These are phyloP conservation scores for Graptemys geographica DNA, from an alignment of 2,797 vertebrate genomes.

Conservation along the genomic window DNA sequence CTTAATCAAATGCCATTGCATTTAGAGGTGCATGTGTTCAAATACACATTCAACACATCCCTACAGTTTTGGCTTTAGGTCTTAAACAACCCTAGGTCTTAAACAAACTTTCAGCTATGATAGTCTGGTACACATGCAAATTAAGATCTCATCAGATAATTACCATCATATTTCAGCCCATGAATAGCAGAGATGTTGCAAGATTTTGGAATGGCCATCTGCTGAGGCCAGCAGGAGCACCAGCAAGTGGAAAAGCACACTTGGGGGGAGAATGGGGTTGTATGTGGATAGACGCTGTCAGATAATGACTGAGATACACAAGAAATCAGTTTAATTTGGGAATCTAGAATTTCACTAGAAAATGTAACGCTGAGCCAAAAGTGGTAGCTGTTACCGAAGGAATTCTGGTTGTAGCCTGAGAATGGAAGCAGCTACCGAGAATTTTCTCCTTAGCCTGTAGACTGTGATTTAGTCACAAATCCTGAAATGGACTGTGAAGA, in stretches of 20 bases:
- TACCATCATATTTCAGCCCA: not conserved
- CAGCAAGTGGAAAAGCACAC: not conserved
- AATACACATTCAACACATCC: constrained; percentile 26
- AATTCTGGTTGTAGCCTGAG: not conserved
- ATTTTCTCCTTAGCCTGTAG: not conserved
- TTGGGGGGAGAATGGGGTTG: not conserved
- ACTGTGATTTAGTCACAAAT: not conserved
- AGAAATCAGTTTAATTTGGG: not conserved
- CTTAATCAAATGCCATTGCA: constrained; percentile 28
- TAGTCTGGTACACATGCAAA: not conserved
- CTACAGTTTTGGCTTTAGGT: not conserved
- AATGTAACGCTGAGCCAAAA: not conserved
- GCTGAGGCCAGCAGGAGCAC: not conserved
- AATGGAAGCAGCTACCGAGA: not conserved
- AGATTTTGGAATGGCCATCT: not conserved
- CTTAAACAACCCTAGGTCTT: not conserved
- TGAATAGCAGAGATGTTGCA: not conserved
- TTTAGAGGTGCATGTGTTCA: not conserved
- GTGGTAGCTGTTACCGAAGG: not conserved
- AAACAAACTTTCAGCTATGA: not conserved
- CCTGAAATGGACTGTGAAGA: not conserved
- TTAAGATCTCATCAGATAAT: not conserved
- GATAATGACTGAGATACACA: not conserved
- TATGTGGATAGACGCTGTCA: not conserved
- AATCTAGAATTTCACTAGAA: not conserved